A percentile compares a stretch with the other conserved stretches of the same genome.
Evolutionary conservation across 2,888 invertebrate species (phyloP).

Genomic region (Drosophila mulleri): DNA sequence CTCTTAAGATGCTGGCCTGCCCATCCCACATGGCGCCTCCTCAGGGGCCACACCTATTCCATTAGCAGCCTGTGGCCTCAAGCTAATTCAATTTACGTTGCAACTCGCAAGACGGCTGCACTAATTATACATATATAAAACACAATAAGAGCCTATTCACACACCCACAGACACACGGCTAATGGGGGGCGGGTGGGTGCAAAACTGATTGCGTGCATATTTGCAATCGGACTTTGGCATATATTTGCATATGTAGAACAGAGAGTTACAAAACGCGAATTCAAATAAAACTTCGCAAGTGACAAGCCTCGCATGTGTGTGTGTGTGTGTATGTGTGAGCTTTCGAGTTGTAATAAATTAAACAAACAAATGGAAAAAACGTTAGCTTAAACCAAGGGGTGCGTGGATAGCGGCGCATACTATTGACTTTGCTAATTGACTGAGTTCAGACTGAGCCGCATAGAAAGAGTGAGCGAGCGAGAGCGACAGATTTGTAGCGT

Average conservation of each 20-base stretch:
- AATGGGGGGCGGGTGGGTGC: neutral
- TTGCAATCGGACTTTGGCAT: conserved; percentile 48
- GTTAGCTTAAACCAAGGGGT: conserved; percentile 8
- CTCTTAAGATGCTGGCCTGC: conserved; percentile 26
- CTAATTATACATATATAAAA: conserved; percentile 41
- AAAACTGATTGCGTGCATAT: conserved; percentile 55
- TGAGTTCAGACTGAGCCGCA: conserved; percentile 18
- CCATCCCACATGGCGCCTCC: conserved; percentile 3
- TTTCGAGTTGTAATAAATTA: conserved; percentile 69
- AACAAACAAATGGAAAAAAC: conserved; percentile 63
- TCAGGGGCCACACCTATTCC: conserved; percentile 36
- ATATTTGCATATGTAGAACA: conserved; percentile 30
- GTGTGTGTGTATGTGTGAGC: conserved; percentile 34
- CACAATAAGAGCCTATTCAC: conserved; percentile 36
- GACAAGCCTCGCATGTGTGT: conserved; percentile 27
- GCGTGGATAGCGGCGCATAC: conserved; percentile 36
- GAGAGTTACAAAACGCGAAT: conserved; percentile 20
- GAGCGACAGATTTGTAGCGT: conserved; percentile 10
- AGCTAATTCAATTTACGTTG: conserved; percentile 50
- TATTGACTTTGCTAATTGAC: conserved; percentile 79
- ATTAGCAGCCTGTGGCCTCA: conserved; percentile 42
- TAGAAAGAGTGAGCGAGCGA: neutral
- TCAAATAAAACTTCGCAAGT: conserved; percentile 50
- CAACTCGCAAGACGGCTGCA: conserved; percentile 16
- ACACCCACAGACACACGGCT: neutral